Evolutionary conservation across 2,797 vertebrate species (phyloP).

Genomic region (Pangasius krempfi): DNA sequence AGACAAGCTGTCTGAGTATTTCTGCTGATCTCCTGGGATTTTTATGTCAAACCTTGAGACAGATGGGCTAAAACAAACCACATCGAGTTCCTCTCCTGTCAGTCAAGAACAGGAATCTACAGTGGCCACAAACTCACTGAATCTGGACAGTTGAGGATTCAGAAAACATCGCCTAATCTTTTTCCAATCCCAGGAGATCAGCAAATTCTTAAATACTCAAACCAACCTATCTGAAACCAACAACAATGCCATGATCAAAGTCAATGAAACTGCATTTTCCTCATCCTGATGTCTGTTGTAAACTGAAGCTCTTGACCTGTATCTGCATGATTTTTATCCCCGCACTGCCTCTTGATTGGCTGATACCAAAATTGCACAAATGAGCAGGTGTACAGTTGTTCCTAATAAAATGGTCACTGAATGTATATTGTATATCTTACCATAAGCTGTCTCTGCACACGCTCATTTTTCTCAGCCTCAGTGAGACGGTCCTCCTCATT

Average conservation of each 20-base stretch:
- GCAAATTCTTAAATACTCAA: slow-evolving; percentile 1
- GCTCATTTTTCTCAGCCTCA: slow-evolving; percentile 90
- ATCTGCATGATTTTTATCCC: background rate
- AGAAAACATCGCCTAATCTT: background rate
- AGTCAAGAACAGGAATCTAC: background rate
- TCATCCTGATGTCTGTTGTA: background rate
- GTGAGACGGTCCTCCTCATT: slow-evolving; percentile 88
- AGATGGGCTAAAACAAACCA: background rate
- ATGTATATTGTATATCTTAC: slow-evolving; percentile 69
- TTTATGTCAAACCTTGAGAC: background rate
- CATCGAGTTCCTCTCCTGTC: background rate
- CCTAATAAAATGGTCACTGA: background rate
- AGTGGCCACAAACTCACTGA: background rate
- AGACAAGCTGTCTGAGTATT: background rate
- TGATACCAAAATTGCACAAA: background rate
- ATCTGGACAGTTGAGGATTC: background rate
- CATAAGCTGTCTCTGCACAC: slow-evolving; percentile 86
- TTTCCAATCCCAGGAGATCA: background rate
- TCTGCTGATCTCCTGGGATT: background rate
- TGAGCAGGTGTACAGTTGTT: background rate
- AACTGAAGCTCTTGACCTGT: background rate
- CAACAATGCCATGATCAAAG: background rate
- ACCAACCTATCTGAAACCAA: background rate
- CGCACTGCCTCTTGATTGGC: background rate
- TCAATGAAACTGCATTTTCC: background rate